phyloP scores from a whole-genome alignment of 2,113 vertebrate genomes.

The Oxyruncus cristatus region DNA sequence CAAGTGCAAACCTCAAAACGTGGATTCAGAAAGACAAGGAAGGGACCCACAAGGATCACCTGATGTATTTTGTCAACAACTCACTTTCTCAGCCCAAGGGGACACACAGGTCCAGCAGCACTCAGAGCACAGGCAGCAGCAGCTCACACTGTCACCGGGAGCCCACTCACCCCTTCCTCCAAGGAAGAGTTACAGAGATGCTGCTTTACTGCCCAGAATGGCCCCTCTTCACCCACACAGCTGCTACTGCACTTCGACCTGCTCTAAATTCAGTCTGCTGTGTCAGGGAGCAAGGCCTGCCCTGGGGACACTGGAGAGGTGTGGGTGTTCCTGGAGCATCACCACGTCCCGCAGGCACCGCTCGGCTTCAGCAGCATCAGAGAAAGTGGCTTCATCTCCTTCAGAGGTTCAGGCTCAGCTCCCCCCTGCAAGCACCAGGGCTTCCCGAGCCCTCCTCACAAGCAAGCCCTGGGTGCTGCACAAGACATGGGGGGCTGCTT shows the following conservation, averaged over 20 bases:
- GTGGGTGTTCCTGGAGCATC: not conserved
- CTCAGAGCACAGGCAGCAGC: not conserved
- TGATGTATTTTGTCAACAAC: not conserved
- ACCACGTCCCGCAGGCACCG: accelerated
- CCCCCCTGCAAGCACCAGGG: not conserved
- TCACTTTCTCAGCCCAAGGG: not conserved
- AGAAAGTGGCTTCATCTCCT: no score
- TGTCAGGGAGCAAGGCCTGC: not conserved
- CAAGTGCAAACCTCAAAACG: not conserved
- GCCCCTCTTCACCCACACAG: accelerated
- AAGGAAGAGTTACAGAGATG: not conserved
- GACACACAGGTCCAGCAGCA: not conserved
- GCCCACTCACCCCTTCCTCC: not conserved
- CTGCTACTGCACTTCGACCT: not conserved
- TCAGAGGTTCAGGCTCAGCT: no score
- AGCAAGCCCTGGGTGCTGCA: accelerated
- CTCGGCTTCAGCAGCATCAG: not conserved
- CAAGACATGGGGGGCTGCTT: not conserved
- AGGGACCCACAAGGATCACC: not conserved
- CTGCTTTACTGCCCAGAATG: not conserved
- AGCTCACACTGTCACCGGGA: accelerated
- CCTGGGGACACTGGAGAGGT: not conserved
- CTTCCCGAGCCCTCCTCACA: not conserved
- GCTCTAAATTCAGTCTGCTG: not conserved
- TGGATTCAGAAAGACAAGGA: not conserved